These are phyloP conservation scores for Trichonephila inaurata DNA, from an alignment of 1,140 invertebrate species.

Conservation along the genomic window DNA sequence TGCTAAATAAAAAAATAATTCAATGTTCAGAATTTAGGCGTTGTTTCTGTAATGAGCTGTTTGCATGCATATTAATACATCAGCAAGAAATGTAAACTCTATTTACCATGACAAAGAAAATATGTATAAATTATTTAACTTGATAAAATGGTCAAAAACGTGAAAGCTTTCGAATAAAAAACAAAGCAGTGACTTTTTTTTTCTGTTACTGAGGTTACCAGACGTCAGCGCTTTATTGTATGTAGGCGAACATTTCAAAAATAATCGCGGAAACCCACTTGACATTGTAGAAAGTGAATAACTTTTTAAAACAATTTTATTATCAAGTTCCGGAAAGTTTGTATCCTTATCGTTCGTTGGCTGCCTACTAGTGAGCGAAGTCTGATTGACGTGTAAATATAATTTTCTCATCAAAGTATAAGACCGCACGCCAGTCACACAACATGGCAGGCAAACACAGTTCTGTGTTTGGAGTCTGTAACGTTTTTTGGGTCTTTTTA, in stretches of 20 bases:
- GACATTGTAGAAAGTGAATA: neutral
- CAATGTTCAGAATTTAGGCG: too few relatives aligned
- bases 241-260: neutral
- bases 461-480: neutral
- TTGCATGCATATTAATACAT: too few relatives aligned
- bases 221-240: neutral
- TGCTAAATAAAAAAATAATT: too few relatives aligned
- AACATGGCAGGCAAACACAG: constrained; percentile 4
- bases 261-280: neutral
- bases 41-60: too few relatives aligned
- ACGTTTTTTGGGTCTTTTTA: too few relatives aligned
- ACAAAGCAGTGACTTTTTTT: too few relatives aligned
- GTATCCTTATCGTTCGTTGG: constrained; percentile 17
- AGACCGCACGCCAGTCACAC: neutral
- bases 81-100: too few relatives aligned
- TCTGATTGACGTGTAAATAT: constrained; percentile 58
- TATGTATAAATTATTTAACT: too few relatives aligned
- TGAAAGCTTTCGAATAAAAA: too few relatives aligned
- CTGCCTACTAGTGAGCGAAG: neutral
- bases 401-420: constrained; percentile 54
- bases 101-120: too few relatives aligned
- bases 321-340: neutral
- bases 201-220: too few relatives aligned
- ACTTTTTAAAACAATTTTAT: neutral
- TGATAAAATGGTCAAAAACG: too few relatives aligned